phyloP scores from a whole-genome alignment of 2,797 vertebrate species.

The Agapornis canus region DNA sequence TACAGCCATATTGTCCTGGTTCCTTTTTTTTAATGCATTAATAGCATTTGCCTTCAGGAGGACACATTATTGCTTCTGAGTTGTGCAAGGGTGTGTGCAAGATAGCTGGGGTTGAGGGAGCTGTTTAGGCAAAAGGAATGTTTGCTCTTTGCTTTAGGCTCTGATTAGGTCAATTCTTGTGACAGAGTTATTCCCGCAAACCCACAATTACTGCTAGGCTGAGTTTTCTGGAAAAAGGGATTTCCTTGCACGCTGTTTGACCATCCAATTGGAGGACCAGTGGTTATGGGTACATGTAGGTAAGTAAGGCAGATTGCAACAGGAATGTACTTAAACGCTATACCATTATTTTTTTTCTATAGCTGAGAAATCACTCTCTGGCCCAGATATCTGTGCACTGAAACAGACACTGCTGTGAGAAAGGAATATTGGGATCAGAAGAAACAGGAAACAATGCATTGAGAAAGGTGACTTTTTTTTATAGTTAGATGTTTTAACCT shows the following conservation, averaged over 20 bases:
- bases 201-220: conserved; percentile 26
- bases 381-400: background rate
- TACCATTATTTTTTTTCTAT: background rate
- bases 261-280: background rate
- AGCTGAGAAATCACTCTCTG: background rate
- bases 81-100: background rate
- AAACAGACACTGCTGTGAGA: background rate
- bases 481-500: background rate
- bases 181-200: background rate
- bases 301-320: background rate
- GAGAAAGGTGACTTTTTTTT: background rate
- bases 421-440: background rate
- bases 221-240: conserved; percentile 6
- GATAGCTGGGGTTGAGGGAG: background rate
- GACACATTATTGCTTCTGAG: background rate
- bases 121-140: background rate
- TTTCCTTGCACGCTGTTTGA: background rate
- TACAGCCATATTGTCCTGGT: fast-evolving
- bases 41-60: background rate
- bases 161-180: conserved; percentile 4
- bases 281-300: background rate
- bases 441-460: background rate
- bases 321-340: background rate
- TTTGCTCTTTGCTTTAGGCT: conserved; percentile 44
- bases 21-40: background rate